These are phyloP conservation scores for Peromyscus aztecus DNA, from an alignment of 2,797 vertebrate species.

Conservation along the genomic window DNA sequence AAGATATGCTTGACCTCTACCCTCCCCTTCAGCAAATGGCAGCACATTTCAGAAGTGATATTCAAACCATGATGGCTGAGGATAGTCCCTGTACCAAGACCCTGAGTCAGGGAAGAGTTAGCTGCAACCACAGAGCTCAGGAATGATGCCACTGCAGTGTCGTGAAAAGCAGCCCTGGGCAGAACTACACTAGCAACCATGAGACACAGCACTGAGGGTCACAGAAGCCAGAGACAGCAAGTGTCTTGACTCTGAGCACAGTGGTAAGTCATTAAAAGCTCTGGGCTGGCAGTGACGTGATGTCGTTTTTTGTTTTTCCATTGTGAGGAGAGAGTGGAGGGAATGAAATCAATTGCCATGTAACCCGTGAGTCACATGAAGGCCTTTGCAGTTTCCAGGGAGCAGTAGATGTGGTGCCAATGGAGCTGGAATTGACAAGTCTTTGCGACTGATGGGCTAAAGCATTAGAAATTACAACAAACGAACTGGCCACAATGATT, in stretches of 20 bases:
- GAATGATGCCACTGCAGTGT: accelerated
- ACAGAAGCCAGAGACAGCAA: background rate
- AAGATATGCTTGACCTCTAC: background rate
- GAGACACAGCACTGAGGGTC: background rate
- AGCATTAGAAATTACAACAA: background rate
- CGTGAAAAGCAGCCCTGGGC: background rate
- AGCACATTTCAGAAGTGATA: background rate
- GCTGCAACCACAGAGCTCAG: background rate
- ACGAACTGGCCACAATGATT: background rate
- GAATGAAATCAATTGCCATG: background rate
- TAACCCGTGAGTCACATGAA: background rate
- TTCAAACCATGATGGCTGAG: background rate
- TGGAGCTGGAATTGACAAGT: background rate
- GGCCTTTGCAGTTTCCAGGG: background rate
- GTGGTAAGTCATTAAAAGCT: background rate
- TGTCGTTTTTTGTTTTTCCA: background rate
- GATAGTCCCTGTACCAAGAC: background rate
- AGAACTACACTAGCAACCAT: background rate
- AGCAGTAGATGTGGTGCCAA: background rate
- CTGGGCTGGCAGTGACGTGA: background rate
- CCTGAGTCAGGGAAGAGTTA: background rate
- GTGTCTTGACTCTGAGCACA: background rate
- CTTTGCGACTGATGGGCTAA: background rate
- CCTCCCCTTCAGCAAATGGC: background rate
- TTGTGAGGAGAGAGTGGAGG: background rate